phyloP scores from a whole-genome alignment of 2,113 vertebrate genomes.

The Todiramphus saurophagus region DNA sequence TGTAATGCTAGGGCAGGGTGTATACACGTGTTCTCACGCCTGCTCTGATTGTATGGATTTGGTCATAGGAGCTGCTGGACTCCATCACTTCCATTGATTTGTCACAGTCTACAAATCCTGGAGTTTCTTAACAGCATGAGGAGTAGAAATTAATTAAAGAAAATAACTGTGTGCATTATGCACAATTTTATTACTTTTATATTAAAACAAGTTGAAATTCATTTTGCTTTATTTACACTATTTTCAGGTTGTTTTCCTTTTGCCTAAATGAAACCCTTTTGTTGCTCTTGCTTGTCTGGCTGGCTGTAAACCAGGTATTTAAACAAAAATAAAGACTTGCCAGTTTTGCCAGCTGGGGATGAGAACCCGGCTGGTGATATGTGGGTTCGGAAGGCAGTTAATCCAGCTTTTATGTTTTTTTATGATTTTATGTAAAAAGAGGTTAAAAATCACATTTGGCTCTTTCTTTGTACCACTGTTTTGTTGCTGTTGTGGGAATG shows the following conservation, averaged over 20 bases:
- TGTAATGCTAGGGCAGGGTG: not conserved
- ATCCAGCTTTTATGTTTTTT: constrained; percentile 82
- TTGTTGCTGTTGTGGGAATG: constrained; percentile 72
- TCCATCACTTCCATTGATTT: not conserved
- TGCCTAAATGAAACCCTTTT: constrained; percentile 70
- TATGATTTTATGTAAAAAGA: constrained; percentile 81
- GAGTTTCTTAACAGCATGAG: not conserved
- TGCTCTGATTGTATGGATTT: not conserved
- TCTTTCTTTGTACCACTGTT: constrained; percentile 69
- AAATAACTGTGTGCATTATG: not conserved
- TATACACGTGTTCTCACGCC: not conserved
- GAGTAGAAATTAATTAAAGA: not conserved
- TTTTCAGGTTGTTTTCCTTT: constrained; percentile 66
- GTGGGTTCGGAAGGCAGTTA: constrained; percentile 77
- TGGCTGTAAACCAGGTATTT: constrained; percentile 81
- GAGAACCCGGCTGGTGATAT: constrained; percentile 81
- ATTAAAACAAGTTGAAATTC: constrained; percentile 34
- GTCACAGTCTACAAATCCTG: not conserved
- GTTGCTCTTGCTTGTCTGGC: constrained; percentile 72
- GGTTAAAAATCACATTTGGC: constrained; percentile 81
- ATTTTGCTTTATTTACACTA: constrained; percentile 56
- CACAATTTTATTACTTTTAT: constrained; percentile 26
- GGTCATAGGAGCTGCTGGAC: not conserved
- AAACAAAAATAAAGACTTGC: constrained; percentile 81
- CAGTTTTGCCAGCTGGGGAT: constrained; percentile 83